These are phyloP conservation scores for Poeciliopsis turneri DNA, from an alignment of 2,797 vertebrate genomes.

Conservation along the genomic window DNA sequence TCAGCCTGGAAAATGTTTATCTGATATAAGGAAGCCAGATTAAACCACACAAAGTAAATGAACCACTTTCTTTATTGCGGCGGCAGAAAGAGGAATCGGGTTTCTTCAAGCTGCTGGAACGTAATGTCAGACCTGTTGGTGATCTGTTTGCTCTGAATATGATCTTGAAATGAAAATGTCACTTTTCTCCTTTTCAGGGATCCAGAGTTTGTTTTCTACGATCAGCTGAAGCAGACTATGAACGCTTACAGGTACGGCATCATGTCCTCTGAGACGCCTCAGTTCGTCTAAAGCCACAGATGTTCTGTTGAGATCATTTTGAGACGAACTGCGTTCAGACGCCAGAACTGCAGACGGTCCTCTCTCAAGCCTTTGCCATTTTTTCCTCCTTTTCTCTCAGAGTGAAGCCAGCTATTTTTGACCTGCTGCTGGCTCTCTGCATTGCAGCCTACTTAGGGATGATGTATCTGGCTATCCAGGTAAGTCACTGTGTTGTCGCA, in stretches of 20 bases:
- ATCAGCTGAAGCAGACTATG: constrained; percentile 99
- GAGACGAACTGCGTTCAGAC: neutral
- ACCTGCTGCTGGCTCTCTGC: constrained; percentile 93
- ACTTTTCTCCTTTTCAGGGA: constrained; percentile 81
- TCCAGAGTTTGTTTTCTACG: constrained; percentile 98
- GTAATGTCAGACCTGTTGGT: neutral
- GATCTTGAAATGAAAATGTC: neutral
- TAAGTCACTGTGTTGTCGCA: constrained; percentile 57
- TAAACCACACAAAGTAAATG: neutral
- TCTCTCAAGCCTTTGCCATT: neutral
- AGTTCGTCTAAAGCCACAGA: neutral
- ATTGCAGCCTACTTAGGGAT: constrained; percentile 94
- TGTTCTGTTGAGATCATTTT: neutral
- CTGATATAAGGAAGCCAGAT: neutral
- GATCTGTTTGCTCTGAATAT: neutral
- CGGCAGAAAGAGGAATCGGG: neutral
- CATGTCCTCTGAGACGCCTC: neutral
- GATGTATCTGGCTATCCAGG: constrained; percentile 94
- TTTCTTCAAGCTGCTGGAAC: neutral
- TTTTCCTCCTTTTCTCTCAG: constrained; percentile 65
- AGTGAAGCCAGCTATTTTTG: constrained; percentile 98
- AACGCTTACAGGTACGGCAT: constrained; percentile 92
- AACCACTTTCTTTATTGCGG: neutral
- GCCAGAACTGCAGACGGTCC: neutral
- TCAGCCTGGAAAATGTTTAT: neutral